Base-by-base conservation (phyloP, 1,140 invertebrate genomes). In the Cotesia typhae region DNA sequence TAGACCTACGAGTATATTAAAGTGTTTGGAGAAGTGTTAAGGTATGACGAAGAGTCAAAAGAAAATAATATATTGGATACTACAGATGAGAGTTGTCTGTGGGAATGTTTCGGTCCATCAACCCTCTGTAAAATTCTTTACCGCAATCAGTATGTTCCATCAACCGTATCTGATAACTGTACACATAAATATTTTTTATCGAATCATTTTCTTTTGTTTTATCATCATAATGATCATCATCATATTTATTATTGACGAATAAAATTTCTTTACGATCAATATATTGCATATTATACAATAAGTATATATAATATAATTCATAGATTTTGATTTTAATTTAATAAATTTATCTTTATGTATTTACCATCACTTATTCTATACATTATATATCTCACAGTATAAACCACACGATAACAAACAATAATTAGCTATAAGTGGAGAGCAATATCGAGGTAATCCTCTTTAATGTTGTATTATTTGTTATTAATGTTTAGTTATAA, bases 101-200 rank as follows among this genome's bases (percentile, higher is more conserved):
- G 79, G 67, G 80, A 80, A 80, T 78, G 80, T 82, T 73, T 76
- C 79, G 80, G 79, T 82, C 78, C 79, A 80, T 80, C 80, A 81
- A 74, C 77, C 75, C 65, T 28, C 52, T 59, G 47, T 52, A 59
- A 51, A 59, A 63, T 69, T 64, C 69, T 17, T 67, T n/a, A 47
- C 28, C 36, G 35, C 57, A 55, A 71, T 55, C 41, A 66, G 51
- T 68, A 59, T 71, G 57, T 73, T 57, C 66, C 14, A 14, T 72
- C 71, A 67, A 67, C 63, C 71, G 65, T 72, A 67, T 67, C 71
- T 66, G 65, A 47, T 67, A 67, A 72, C 65, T 72, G 66, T 67
- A 67, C 66, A 14, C 51, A 67, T 67, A 63, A 55, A 64, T 64
- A 53, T 35, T 61, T 47, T 47, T 47, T 47, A 47, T 47, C 6